Percentiles rank a stretch among this genome's conserved stretches.
These are phyloP conservation scores for Sebastolobus alascanus DNA, from an alignment of 2,797 vertebrate species.

Conservation along the genomic window DNA sequence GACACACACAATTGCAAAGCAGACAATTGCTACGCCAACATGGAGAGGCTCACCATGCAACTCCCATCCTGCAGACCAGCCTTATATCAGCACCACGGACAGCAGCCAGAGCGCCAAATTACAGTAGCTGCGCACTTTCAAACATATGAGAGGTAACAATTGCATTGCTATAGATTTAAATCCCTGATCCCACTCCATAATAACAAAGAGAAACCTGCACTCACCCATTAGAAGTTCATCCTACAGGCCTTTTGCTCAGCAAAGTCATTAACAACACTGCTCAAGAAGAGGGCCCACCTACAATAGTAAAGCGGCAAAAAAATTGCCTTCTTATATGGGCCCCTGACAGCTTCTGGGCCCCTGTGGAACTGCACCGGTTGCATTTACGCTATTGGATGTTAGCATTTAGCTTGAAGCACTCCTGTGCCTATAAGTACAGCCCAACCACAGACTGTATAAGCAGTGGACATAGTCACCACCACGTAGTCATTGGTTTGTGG, in stretches of 20 bases:
- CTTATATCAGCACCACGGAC: too few relatives aligned
- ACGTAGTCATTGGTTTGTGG: too few relatives aligned
- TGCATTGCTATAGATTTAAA: background rate
- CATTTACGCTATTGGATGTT: too few relatives aligned
- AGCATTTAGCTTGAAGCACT: background rate
- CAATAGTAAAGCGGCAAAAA: too few relatives aligned
- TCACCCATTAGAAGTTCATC: background rate
- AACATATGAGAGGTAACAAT: background rate
- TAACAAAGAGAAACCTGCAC: background rate
- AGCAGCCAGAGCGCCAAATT: background rate
- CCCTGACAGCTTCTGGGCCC: too few relatives aligned
- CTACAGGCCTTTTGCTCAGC: background rate
- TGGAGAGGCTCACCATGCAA: background rate
- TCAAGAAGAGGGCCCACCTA: too few relatives aligned
- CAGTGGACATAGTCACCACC: too few relatives aligned
- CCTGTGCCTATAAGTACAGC: background rate
- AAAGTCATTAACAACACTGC: background rate
- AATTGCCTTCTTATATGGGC: too few relatives aligned
- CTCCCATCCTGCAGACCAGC: background rate
- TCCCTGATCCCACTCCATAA: accelerated
- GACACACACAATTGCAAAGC: background rate
- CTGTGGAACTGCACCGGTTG: too few relatives aligned
- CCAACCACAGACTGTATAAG: too few relatives aligned
- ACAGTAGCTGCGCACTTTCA: background rate
- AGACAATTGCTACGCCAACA: background rate